Evolutionary conservation across 2,113 vertebrate genomes (phyloP).

Genomic region (Pelmatolapia mariae): DNA sequence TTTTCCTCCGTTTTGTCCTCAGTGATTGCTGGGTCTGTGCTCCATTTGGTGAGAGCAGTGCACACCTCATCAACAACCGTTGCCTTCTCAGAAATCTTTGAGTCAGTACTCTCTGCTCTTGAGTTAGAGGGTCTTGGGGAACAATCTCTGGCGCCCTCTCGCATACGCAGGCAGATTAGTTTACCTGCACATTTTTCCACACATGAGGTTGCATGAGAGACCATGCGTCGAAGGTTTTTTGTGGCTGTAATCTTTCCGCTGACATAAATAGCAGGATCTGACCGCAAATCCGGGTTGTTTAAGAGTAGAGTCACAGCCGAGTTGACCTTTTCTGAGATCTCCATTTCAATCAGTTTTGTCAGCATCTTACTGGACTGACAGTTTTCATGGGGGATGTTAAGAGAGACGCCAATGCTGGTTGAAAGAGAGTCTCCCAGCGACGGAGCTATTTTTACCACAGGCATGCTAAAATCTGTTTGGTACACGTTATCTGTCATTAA

Average conservation of each 20-base stretch:
- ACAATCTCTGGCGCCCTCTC: too few species aligned
- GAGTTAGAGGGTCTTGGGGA: too few species aligned
- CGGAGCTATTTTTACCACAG: too few species aligned
- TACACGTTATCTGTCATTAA: too few species aligned
- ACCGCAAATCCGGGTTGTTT: background rate
- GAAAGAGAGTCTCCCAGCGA: too few species aligned
- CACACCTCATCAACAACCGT: too few species aligned
- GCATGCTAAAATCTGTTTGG: too few species aligned
- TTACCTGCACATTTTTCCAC: background rate
- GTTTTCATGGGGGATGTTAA: background rate
- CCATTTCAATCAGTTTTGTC: background rate
- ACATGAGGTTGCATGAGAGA: background rate
- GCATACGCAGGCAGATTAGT: accelerated
- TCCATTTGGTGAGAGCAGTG: too few species aligned
- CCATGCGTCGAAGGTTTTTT: background rate
- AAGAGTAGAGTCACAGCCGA: background rate
- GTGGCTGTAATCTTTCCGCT: background rate
- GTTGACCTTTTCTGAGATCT: background rate
- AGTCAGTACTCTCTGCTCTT: background rate
- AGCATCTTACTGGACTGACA: background rate
- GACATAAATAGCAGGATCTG: background rate
- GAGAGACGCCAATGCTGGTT: background rate
- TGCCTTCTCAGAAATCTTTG: too few species aligned
- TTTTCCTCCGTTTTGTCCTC: background rate
- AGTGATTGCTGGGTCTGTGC: too few species aligned